phyloP scores from a whole-genome alignment of 2,797 vertebrate genomes.

The Monodelphis domestica region DNA sequence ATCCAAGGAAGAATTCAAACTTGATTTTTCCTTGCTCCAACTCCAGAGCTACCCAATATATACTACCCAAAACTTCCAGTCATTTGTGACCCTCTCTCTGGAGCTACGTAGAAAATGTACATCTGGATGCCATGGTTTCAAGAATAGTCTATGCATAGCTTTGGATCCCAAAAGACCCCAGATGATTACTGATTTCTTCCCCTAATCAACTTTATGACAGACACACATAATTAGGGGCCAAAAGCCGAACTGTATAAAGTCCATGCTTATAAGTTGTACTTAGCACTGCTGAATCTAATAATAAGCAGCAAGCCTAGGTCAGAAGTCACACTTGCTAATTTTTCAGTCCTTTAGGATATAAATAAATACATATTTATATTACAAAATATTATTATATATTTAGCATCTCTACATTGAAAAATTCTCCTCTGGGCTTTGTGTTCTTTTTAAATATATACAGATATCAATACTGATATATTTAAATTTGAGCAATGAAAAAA shows the following conservation, averaged over 20 bases:
- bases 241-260: not conserved
- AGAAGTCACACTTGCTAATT: not conserved
- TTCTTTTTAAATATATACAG: not conserved
- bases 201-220: not conserved
- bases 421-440: not conserved
- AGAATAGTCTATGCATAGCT: not conserved
- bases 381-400: not conserved
- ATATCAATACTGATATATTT: not conserved
- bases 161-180: not conserved
- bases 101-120: not conserved
- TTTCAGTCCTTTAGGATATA: not conserved
- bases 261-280: not conserved
- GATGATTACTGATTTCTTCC: not conserved
- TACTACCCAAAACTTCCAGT: not conserved
- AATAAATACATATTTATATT: not conserved
- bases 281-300: not conserved
- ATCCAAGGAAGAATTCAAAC: not conserved
- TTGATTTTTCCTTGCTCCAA: not conserved
- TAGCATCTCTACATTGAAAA: not conserved
- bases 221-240: not conserved
- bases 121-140: not conserved
- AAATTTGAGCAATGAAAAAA: not conserved
- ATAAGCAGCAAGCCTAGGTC: not conserved
- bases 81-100: not conserved
- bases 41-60: not conserved